These are phyloP conservation scores for Bradypodion ventrale DNA, from an alignment of 2,797 vertebrate genomes.

Conservation along the genomic window DNA sequence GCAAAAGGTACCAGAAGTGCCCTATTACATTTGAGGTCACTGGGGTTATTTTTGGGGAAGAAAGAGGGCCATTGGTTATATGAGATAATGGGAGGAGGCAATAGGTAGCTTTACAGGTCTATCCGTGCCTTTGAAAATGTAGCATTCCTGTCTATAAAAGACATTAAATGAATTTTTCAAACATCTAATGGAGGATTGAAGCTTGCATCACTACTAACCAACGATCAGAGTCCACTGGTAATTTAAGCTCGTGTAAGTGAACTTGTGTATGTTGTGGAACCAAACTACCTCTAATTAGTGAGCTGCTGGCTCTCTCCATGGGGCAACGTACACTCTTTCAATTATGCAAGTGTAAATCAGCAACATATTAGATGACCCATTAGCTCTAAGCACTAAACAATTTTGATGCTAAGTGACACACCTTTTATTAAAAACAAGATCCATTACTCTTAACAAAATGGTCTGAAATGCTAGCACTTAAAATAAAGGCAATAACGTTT, in stretches of 20 bases:
- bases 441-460: background rate
- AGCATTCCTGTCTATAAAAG: background rate
- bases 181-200: background rate
- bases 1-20: too few species aligned
- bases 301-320: too few species aligned
- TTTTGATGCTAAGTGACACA: background rate
- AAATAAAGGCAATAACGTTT: constrained; percentile 7
- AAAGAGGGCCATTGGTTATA: too few species aligned
- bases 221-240: background rate
- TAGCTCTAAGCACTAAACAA: background rate
- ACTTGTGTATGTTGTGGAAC: too few species aligned
- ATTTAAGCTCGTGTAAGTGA: too few species aligned
- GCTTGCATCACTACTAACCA: background rate
- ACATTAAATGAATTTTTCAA: background rate
- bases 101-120: background rate
- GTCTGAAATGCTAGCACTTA: background rate
- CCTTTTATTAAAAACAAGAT: background rate
- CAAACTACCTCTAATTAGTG: too few species aligned
- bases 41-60: too few species aligned
- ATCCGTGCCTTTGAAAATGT: background rate
- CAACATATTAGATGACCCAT: background rate
- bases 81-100: too few species aligned
- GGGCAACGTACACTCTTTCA: too few species aligned
- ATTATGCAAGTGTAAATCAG: too few species aligned
- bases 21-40: too few species aligned